phyloP scores from a whole-genome alignment of 1,140 invertebrate genomes.

The Sitophilus oryzae region DNA sequence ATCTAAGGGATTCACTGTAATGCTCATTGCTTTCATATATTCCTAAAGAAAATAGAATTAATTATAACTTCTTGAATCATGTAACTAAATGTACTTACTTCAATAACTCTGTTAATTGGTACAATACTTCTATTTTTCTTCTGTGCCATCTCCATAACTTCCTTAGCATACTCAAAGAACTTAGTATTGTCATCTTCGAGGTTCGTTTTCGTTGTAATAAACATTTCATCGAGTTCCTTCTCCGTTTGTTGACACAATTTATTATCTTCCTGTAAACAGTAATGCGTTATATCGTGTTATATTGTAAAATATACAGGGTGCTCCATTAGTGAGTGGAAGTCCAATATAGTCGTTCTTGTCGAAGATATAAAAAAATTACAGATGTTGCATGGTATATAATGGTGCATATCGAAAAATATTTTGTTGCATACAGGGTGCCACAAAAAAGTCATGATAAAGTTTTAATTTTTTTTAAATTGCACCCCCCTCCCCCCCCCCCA shows the following conservation, averaged over 20 bases:
- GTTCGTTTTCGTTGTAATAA: background rate
- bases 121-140: slow-evolving; percentile 33
- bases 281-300: no score
- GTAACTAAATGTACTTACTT: slow-evolving; percentile 17
- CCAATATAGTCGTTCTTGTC: background rate
- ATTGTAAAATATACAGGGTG: no score
- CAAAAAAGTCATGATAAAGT: no score
- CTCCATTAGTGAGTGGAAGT: background rate
- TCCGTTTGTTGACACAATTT: slow-evolving; percentile 42
- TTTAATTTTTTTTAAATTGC: no score
- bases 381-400: no score
- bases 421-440: no score
- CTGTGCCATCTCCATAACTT: slow-evolving; percentile 36
- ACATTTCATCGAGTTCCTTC: no score
- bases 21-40: slow-evolving; percentile 13
- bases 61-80: background rate
- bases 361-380: background rate
- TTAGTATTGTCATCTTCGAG: slow-evolving; percentile 31
- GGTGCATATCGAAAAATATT: no score
- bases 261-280: no score
- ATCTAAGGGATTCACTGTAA: no score
- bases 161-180: slow-evolving; percentile 40
- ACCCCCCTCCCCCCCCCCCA: no score
- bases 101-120: slow-evolving; percentile 36
- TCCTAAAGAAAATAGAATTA: background rate